Evolutionary conservation across 2,797 vertebrate genomes (phyloP).

Genomic region (Lagodon rhomboides): DNA sequence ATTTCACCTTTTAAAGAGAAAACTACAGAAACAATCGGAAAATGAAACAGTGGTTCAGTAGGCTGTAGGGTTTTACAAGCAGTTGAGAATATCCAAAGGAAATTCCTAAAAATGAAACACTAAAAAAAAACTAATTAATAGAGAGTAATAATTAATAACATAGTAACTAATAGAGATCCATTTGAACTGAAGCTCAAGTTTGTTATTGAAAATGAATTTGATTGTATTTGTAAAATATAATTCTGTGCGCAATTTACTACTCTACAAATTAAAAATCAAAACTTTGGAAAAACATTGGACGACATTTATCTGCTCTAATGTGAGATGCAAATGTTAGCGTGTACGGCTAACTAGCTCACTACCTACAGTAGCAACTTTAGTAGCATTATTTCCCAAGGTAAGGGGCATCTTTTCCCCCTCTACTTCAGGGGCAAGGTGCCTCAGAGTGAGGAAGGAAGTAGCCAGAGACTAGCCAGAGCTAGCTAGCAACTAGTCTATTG

Average conservation of each 20-base stretch:
- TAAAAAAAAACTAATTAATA: neutral
- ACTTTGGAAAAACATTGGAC: neutral
- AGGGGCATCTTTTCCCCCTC: neutral
- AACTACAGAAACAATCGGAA: neutral
- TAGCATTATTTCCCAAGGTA: neutral
- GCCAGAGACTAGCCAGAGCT: too few species aligned
- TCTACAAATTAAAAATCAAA: neutral
- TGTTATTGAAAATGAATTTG: neutral
- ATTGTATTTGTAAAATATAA: neutral
- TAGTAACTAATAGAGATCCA: neutral
- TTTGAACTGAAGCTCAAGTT: neutral
- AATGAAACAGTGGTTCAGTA: neutral
- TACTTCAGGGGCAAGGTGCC: too few species aligned
- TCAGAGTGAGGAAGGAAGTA: too few species aligned
- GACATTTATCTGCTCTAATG: neutral
- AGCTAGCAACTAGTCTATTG: too few species aligned
- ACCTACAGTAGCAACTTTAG: neutral
- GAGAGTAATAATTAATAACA: neutral
- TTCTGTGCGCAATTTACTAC: neutral
- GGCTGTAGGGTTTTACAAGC: neutral
- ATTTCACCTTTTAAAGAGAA: neutral
- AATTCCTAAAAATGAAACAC: neutral
- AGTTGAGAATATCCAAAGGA: neutral
- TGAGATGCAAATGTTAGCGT: neutral
- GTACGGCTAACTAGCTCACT: neutral